Evolutionary conservation across 2,797 vertebrate species (phyloP), one percentile per base, ranked within the genome.

Genomic region (Stomatorhinus walkeri): DNA sequence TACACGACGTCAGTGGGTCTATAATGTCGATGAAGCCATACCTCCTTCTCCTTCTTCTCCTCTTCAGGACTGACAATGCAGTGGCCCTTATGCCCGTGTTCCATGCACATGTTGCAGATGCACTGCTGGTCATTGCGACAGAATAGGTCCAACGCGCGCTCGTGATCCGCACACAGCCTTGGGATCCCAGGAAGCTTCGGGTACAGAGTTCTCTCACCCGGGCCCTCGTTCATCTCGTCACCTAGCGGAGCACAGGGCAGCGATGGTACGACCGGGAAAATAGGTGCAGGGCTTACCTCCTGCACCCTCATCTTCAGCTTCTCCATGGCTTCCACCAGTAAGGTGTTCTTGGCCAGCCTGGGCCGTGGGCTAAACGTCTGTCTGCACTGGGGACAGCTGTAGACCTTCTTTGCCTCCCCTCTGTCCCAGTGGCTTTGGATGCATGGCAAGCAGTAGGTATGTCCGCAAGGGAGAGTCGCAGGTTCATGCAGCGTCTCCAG

Each of bases 351-450:
- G 40, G 94, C 93, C 89, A 96, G 91, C 0, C 90, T 89, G 3
- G 96, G 96, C 3, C 95, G 93, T 14, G 96, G 96, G 12, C 89
- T 93, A 91, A 96, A 97, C 12, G 91, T 90, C 91, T 95, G 94
- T 51, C 95, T 91, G 72, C 96, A 97, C 89, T 93, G 96, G 8
- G 96, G 96, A 89, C 96, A 97, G 88, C 91, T 95, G 90, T 92
- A 95, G 40, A 90, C 89, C 8, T 93, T 92, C 14, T 91, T 93
- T 32, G 81, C 36, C 46, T 72, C 83, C 10, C 52, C 89, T 48
- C 91, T 93, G 91, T 96, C 96, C 96, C 96, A 97, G 90, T 96
- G 95, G 7, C 87, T 92, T 90, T 95, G 91, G 88, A 97, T 96
- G 88, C 96, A 97, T 48, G 32, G 79, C 91, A 96, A 89, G 90